Evolutionary conservation across 2,113 vertebrate species (phyloP), one percentile per base, ranked within the genome.

Genomic region (Toxotes jaculatrix): DNA sequence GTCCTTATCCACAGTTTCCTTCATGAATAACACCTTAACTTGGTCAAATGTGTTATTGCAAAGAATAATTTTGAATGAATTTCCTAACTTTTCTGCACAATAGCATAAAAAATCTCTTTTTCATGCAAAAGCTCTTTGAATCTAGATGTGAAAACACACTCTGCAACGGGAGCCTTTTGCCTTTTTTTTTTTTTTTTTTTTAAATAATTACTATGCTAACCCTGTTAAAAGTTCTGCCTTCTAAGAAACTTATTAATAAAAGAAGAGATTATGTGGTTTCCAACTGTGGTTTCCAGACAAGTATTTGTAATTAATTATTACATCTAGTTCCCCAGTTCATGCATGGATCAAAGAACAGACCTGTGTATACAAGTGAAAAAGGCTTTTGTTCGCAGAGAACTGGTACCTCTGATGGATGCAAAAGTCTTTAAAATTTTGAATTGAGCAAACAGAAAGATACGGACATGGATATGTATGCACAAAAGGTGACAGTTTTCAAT

Each of bases 291-390:
- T 77, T 43, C 31, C 63, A 80, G 63, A 72, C 64, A 67, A 72
- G 62, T 59, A 80, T 73, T 80, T 80, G 60, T 51, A 72, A 83
- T 75, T 45, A 60, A 69, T 82, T 64, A 65, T 63, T 74, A 23
- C 51, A 19, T 79, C 49, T 42, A 16, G 77, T 80, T 75, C 43
- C n/a, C 9, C 40, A 47, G 32, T 77, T 78, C 61, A 64, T 34
- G 32, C 31, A 3, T 57, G 67, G 40, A 74, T 74, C 53, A 79
- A 72, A 67, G 51, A 47, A 83, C 51, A 31, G 62, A 42, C 63
- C 53, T 0, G 0, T 69, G 51, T 47, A 19, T 9, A 23, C n/a
- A 77, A 23, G 59, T 38, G 17, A 38, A 66, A 74, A 32, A 10
- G 16, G 17, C 51, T 65, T 36, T 36, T 4, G 32, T 49, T 27